These are phyloP conservation scores for Corvus moneduloides DNA, from an alignment of 2,113 vertebrate species.

Conservation along the genomic window DNA sequence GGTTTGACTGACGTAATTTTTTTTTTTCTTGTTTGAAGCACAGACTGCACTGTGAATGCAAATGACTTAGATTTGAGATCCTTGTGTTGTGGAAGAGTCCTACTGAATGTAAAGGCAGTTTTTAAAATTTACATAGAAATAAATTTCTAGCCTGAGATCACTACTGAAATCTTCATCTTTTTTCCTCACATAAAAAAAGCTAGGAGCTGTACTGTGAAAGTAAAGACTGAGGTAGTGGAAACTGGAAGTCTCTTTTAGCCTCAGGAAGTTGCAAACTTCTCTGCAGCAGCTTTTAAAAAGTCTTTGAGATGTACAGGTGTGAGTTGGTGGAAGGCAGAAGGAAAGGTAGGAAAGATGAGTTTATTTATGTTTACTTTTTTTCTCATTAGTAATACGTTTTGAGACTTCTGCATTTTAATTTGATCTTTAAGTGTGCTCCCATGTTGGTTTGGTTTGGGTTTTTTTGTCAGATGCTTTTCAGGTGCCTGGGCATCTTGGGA, in stretches of 20 bases:
- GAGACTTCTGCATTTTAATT: background rate
- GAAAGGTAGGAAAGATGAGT: background rate
- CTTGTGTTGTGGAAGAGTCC: background rate
- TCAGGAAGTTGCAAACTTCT: background rate
- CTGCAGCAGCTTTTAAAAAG: background rate
- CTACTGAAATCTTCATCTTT: background rate
- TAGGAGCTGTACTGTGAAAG: background rate
- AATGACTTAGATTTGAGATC: background rate
- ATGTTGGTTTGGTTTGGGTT: accelerated
- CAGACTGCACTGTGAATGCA: background rate
- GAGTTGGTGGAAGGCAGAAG: background rate
- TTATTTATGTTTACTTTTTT: background rate
- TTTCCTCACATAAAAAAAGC: background rate
- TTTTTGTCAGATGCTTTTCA: background rate
- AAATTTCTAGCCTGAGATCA: background rate
- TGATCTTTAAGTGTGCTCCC: background rate
- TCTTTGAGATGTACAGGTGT: background rate
- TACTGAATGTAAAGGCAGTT: background rate
- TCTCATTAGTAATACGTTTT: background rate
- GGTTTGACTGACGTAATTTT: background rate
- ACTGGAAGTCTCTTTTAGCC: background rate
- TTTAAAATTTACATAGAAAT: background rate
- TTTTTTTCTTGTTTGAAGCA: background rate
- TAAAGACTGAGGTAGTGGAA: background rate
- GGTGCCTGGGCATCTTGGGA: background rate